A percentile compares a stretch with the other conserved stretches of the same genome.
phyloP scores from a whole-genome alignment of 2,113 vertebrate genomes.

The Rhea pennata region DNA sequence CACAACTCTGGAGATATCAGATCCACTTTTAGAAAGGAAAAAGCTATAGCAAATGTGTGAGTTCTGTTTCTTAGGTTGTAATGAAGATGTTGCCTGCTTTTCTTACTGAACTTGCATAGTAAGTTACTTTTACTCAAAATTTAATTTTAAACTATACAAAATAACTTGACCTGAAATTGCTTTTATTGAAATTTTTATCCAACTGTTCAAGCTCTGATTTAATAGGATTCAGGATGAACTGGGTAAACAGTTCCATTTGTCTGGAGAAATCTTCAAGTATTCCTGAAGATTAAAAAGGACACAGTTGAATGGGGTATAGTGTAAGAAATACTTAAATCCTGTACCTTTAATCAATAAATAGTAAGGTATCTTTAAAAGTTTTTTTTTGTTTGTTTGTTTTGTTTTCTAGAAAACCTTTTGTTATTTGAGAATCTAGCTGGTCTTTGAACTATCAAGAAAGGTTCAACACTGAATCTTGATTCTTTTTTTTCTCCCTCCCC shows the following conservation, averaged over 20 bases:
- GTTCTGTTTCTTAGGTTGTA: not conserved
- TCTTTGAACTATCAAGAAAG: not conserved
- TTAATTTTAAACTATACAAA: not conserved
- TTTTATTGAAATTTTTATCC: not conserved
- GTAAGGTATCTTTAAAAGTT: fast-evolving
- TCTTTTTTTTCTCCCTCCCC: not conserved
- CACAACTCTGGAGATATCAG: not conserved
- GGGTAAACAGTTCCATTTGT: not conserved
- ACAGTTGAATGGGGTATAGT: fast-evolving
- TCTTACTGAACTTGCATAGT: not conserved
- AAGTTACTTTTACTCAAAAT: not conserved
- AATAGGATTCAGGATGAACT: not conserved
- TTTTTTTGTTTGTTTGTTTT: not conserved
- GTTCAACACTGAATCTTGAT: not conserved
- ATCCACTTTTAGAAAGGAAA: not conserved
- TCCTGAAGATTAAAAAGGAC: not conserved
- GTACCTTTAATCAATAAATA: not conserved
- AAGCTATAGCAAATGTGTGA: not conserved
- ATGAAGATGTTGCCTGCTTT: not conserved
- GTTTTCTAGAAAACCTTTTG: not conserved
- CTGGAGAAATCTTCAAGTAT: not conserved
- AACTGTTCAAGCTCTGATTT: not conserved
- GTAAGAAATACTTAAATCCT: not conserved
- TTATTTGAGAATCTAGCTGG: not conserved
- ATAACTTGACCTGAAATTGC: not conserved